Conservation (phyloP, 2,888 invertebrate genomes). For the Dryadula phaetusa region DNA sequence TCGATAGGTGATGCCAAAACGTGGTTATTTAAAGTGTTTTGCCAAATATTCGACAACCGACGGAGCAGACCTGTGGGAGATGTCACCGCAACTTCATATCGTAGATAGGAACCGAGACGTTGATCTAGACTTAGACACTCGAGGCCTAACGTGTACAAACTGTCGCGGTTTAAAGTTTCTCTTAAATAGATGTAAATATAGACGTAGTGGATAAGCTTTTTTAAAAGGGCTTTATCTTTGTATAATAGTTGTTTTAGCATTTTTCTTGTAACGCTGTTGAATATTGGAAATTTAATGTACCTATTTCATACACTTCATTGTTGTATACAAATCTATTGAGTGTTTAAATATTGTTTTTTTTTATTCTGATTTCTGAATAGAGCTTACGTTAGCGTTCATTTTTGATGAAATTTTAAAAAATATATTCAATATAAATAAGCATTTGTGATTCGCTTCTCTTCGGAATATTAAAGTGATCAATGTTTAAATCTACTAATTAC, state of each 20-base stretch:
- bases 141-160: slow-evolving; percentile 48
- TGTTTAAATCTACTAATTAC: slow-evolving; percentile 41
- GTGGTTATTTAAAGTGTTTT: slow-evolving; percentile 58
- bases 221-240: slow-evolving; percentile 60
- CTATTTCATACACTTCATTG: slow-evolving; percentile 55
- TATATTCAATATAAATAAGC: slow-evolving; percentile 23
- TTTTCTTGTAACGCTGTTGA: slow-evolving; percentile 60
- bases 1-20: slow-evolving; percentile 61
- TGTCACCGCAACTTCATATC: slow-evolving; percentile 77
- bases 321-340: slow-evolving; percentile 53
- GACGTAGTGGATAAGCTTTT: slow-evolving; percentile 46
- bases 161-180: slow-evolving; percentile 64
- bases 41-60: slow-evolving; percentile 64
- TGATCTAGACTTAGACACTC: slow-evolving; percentile 46
- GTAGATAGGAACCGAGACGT: slow-evolving; percentile 60
- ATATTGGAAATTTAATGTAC: slow-evolving; percentile 48
- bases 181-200: slow-evolving; percentile 61
- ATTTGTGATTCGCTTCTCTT: slow-evolving; percentile 30
- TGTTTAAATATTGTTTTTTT: slow-evolving; percentile 47
- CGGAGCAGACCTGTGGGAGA: slow-evolving; percentile 67
- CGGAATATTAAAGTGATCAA: slow-evolving; percentile 28
- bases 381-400: slow-evolving; percentile 38
- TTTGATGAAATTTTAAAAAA: slow-evolving; percentile 50
- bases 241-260: slow-evolving; percentile 58
- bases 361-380: slow-evolving; percentile 47